phyloP scores from a whole-genome alignment of 1,140 invertebrate species.

The Amphibalanus amphitrite region DNA sequence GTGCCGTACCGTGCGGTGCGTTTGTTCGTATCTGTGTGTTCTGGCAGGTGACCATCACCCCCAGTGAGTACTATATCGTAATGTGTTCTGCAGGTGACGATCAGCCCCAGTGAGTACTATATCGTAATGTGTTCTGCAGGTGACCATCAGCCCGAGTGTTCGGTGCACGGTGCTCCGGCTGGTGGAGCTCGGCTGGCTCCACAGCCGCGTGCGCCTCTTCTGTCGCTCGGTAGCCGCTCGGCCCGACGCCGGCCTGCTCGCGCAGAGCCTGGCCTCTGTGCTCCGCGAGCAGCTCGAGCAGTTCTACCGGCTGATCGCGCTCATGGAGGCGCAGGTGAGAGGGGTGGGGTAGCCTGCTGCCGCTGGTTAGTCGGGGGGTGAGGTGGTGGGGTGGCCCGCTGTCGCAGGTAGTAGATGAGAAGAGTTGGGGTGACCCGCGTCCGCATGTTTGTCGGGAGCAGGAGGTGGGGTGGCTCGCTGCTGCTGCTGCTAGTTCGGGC shows the following conservation, averaged over 20 bases:
- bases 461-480: no score
- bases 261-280: constrained; percentile 70
- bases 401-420: no score
- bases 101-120: not conserved
- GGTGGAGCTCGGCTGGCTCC: constrained; percentile 69
- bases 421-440: no score
- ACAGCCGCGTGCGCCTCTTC: constrained; percentile 53
- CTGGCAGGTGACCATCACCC: constrained; percentile 27
- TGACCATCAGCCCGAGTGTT: constrained; percentile 27
- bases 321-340: constrained; percentile 61
- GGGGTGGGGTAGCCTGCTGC: constrained; percentile 1
- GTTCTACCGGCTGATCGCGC: constrained; percentile 70
- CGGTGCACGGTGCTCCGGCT: constrained; percentile 43
- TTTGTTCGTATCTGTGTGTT: no score
- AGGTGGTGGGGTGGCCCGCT: no score
- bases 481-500: no score
- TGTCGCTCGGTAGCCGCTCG: constrained; percentile 32
- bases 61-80: constrained; percentile 33
- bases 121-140: constrained; percentile 20
- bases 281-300: constrained; percentile 64
- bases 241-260: constrained; percentile 46
- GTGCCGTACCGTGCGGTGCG: not conserved
- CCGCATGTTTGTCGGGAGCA: no score
- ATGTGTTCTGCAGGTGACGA: constrained; percentile 27
- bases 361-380: no score